Evolutionary conservation across 1,140 invertebrate genomes (phyloP).

Genomic region (Phymastichus coffea): DNA sequence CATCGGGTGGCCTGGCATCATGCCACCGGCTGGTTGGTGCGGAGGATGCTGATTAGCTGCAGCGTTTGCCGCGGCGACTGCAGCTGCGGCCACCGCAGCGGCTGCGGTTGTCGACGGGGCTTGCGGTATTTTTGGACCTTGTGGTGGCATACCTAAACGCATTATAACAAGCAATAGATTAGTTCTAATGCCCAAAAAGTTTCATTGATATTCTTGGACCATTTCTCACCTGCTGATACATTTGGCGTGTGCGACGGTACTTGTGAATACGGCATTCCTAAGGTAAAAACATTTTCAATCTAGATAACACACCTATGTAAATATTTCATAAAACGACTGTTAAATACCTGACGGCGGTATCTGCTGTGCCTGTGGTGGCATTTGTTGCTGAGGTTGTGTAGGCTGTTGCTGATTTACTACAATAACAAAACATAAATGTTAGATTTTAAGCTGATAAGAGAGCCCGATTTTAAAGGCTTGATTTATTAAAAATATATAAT

Average conservation of each 20-base stretch:
- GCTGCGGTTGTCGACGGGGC: constrained; percentile 31
- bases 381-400: constrained; percentile 8
- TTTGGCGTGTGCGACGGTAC: constrained; percentile 29
- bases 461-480: too few species aligned
- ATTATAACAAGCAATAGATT: too few species aligned
- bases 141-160: too few species aligned
- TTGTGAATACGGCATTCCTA: constrained; percentile 26
- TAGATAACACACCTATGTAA: too few species aligned
- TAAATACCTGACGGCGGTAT: constrained; percentile 11
- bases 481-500: too few species aligned
- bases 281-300: background rate
- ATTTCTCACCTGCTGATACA: constrained; percentile 18
- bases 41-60: constrained; percentile 35
- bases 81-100: constrained; percentile 31
- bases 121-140: constrained; percentile 30
- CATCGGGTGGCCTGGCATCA: constrained; percentile 49
- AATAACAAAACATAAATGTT: too few species aligned
- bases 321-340: background rate
- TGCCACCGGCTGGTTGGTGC: constrained; percentile 40
- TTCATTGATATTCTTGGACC: background rate
- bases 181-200: background rate
- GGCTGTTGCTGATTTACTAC: background rate
- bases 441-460: too few species aligned
- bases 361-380: background rate
- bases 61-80: constrained; percentile 35